Conservation (phyloP, 1,140 invertebrate genomes). For the Oryctes rhinoceros region DNA sequence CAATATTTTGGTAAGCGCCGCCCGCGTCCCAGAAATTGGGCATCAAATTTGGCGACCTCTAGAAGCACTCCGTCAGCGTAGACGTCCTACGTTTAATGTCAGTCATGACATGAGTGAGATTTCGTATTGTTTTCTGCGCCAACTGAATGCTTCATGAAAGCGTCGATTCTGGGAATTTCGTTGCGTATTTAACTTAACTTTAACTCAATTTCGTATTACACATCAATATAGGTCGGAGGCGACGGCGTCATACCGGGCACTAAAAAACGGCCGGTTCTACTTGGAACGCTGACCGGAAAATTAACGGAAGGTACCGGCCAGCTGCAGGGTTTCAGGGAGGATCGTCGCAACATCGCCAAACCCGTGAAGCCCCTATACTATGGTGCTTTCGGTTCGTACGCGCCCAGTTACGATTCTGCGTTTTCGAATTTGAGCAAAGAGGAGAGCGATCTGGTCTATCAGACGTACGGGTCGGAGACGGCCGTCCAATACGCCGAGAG, state of each 20-base stretch:
- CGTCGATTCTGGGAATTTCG: no score
- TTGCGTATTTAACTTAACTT: no score
- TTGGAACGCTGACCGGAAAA: conserved; percentile 85
- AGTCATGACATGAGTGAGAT: no score
- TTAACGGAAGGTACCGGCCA: conserved; percentile 73
- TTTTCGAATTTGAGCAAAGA: conserved; percentile 94
- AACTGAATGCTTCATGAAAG: no score
- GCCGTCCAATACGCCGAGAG: conserved; percentile 88
- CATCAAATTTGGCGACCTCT: no score
- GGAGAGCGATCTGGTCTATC: conserved; percentile 90
- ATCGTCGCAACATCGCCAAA: conserved; percentile 87
- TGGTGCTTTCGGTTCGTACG: conserved; percentile 94
- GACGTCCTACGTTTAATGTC: no score
- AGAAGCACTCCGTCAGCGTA: no score
- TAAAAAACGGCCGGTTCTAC: conserved; percentile 80
- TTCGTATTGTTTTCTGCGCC: no score
- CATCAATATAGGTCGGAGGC: conserved; percentile 66
- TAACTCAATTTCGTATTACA: no score
- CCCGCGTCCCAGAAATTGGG: no score
- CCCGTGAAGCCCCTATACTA: conserved; percentile 93
- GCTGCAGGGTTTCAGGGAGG: conserved; percentile 81
- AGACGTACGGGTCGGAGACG: conserved; percentile 91
- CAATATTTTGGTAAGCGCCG: conserved; percentile 72
- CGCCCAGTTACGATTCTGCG: conserved; percentile 93
- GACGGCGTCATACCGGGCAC: conserved; percentile 74